These are phyloP conservation scores for Menura novaehollandiae DNA, from an alignment of 2,113 vertebrate genomes.

Conservation along the genomic window DNA sequence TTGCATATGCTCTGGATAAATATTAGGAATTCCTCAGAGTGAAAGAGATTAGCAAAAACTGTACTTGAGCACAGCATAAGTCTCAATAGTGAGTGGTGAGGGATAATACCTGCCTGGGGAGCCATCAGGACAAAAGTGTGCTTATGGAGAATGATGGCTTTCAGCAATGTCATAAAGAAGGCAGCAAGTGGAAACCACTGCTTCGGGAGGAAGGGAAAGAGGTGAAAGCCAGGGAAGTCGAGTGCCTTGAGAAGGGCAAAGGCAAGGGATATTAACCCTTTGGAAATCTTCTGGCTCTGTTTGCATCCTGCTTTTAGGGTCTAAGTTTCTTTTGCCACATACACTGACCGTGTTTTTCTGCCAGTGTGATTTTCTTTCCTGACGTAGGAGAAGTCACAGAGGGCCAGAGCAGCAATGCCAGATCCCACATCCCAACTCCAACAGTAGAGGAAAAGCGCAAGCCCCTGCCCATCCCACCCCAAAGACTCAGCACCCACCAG, in stretches of 20 bases:
- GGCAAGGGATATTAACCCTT: neutral
- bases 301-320: neutral
- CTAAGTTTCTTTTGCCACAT: neutral
- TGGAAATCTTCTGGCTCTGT: neutral
- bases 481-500: no score
- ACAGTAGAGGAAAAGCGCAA: neutral
- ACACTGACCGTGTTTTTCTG: accelerated
- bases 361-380: neutral
- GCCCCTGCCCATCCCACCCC: neutral
- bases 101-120: slow-evolving; percentile 28
- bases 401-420: neutral
- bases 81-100: slow-evolving; percentile 5
- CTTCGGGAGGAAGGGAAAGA: accelerated
- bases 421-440: neutral
- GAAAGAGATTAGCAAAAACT: neutral
- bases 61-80: neutral
- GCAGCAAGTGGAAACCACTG: neutral
- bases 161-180: neutral
- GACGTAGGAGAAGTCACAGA: neutral
- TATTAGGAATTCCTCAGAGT: neutral
- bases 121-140: slow-evolving; percentile 16
- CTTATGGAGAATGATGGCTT: slow-evolving; percentile 13
- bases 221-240: neutral
- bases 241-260: neutral
- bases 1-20: neutral